Evolutionary conservation across 2,888 invertebrate species (phyloP), one percentile per base, ranked within the genome.

Genomic region (Philaethria dido): DNA sequence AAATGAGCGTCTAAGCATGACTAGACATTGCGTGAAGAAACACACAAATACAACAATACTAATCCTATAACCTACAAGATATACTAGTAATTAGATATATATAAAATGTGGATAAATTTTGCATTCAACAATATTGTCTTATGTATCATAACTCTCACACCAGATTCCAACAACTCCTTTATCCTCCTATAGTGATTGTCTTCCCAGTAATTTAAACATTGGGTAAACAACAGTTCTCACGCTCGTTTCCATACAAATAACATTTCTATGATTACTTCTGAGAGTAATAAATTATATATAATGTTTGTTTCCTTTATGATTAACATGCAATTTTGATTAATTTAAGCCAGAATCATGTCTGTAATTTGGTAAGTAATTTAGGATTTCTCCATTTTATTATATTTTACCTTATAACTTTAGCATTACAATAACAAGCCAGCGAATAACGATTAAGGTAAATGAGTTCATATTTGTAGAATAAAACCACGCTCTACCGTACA

Each of bases 61-160:
- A 65, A 68, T 36, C 74, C 67, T 73, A 74, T 54, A 68, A 64
- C 70, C 60, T 76, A 76, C 63, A 63, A 73, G 66, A 74, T 76
- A 71, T 68, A 74, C 77, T 75, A 75, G 73, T 84, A 87, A 87
- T 82, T 84, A 82, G 82, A 82, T 81, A 82, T 85, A 82, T 85
- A 86, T 87, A 90, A 88, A 90, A 89, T 87, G 89, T 89, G 87
- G 83, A 89, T 86, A 83, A 88, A 83, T 81, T 83, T 88, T 88
- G 88, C 84, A 76, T 85, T 84, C 85, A 92, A 91, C 90, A 92
- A 91, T 92, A 92, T 92, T 92, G 92, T 92, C 92, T 86, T 89
- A 79, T 79, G 82, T 91, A 88, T 83, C 88, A 88, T 89, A 88
- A 86, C 88, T 88, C 84, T 80, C 78, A 80, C 83, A 74, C 80